Percentiles rank a stretch among this genome's conserved stretches.
These are phyloP conservation scores for Agrotis segetum DNA, from an alignment of 2,888 invertebrate genomes.

Conservation along the genomic window DNA sequence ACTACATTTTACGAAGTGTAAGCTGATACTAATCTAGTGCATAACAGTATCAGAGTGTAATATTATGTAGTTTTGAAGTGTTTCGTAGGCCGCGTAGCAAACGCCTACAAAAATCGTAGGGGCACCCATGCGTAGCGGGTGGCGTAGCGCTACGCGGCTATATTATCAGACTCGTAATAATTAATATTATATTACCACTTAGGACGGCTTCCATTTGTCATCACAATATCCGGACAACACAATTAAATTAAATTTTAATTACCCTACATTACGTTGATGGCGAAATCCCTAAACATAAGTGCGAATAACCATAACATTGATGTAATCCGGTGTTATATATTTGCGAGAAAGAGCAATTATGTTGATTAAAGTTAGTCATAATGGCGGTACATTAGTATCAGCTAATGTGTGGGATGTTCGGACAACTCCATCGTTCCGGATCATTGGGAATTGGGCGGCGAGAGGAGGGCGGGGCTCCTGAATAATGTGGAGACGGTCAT, in stretches of 20 bases:
- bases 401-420: slow-evolving; percentile 20
- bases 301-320: slow-evolving; percentile 43
- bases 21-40: background rate
- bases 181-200: slow-evolving; percentile 4
- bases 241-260: slow-evolving; percentile 40
- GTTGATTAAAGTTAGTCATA: slow-evolving; percentile 43
- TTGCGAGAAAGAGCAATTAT: slow-evolving; percentile 46
- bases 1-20: background rate
- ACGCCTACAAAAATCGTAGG: slow-evolving; percentile 28
- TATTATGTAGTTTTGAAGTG: background rate
- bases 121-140: slow-evolving; percentile 3
- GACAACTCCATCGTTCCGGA: slow-evolving; percentile 20
- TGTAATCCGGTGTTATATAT: slow-evolving; percentile 31
- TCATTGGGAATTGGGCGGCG: slow-evolving; percentile 1
- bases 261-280: slow-evolving; percentile 20
- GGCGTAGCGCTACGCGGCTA: slow-evolving; percentile 43
- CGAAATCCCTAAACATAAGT: slow-evolving; percentile 33
- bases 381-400: slow-evolving; percentile 21
- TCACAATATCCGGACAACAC: slow-evolving; percentile 5
- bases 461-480: too few relatives aligned
- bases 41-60: background rate
- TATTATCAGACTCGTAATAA: background rate
- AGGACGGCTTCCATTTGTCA: slow-evolving; percentile 24
- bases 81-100: slow-evolving; percentile 13
- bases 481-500: background rate